phyloP scores from a whole-genome alignment of 1,140 invertebrate species.

The Drosophila parvula region DNA sequence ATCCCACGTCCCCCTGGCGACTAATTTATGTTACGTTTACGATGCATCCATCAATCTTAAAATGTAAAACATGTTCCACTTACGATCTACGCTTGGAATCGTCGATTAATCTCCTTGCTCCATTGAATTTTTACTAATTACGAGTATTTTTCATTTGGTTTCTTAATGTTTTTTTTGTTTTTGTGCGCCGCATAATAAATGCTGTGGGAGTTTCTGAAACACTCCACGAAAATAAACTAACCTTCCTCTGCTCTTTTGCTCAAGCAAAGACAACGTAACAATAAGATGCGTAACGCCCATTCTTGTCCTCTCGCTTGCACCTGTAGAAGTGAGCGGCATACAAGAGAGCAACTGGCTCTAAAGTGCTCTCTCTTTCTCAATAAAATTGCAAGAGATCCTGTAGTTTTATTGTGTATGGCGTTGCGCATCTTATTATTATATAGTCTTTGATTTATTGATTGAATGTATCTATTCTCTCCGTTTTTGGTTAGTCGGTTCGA shows the following conservation, averaged over 20 bases:
- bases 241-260: constrained; percentile 1
- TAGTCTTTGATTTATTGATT: background rate
- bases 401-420: background rate
- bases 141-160: constrained; percentile 25
- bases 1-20: constrained; percentile 29
- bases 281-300: background rate
- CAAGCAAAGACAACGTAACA: background rate
- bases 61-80: constrained; percentile 72
- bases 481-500: constrained; percentile 55
- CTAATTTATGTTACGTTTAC: constrained; percentile 60
- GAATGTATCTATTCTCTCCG: background rate
- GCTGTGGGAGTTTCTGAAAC: constrained; percentile 64
- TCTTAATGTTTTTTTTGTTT: constrained; percentile 19
- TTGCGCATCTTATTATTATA: constrained; percentile 2
- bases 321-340: too few species aligned
- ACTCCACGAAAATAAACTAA: constrained; percentile 39
- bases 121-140: constrained; percentile 23
- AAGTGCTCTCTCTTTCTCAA: too few species aligned
- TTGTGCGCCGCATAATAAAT: constrained; percentile 84
- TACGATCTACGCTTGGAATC: constrained; percentile 63
- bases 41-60: constrained; percentile 67
- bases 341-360: too few species aligned
- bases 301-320: too few species aligned
- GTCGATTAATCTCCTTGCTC: constrained; percentile 26
- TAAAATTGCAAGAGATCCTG: too few species aligned